Base-by-base conservation (phyloP, 2,797 vertebrate species). In the Smutsia gigantea region DNA sequence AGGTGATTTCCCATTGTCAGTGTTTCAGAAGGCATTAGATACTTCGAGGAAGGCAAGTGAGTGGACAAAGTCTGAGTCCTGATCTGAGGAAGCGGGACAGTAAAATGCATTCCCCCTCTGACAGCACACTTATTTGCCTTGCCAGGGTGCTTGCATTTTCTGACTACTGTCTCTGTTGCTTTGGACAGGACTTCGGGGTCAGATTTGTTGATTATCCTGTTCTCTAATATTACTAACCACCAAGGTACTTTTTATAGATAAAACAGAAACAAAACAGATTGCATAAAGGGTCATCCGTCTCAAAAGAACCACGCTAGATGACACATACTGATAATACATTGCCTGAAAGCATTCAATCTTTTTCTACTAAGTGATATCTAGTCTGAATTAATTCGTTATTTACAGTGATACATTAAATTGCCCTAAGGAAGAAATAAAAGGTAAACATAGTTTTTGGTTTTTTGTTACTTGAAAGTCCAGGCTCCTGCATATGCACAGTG, bases 241-340 rank as follows among this genome's bases (percentile, higher is more conserved):
- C 29, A 87, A 75, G 6, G 83, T 83, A 69, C 64, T 39, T 90
- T 95, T 86, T 64, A 92, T 8, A 86, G 84, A 49, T 74, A 77
- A 94, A 97, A 87, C 0, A 78, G 63, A 92, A 85, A 34, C 23
- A 77, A 93, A 82, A 75, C 13, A 94, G 55, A 88, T 53, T 61
- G n/a, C 34, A 87, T 0, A 61, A 88, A 88, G 51, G 42, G 27
- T 66, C 69, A 68, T 31, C 6, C 66, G 93, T 86, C 46, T 92
- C 37, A 64, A 93, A 86, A 87, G 63, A 71, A 68, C 14, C 7
- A 39, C 21, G n/a, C 7, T 17, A 51, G 25, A 91, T 89, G 84
- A 86, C 21, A 66, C 31, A 19, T 88, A 59, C 19, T 71, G 92
- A 95, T 42, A 93, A 68, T 6, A 2, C 21, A 88, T 53, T 66